phyloP scores from a whole-genome alignment of 53 echinoderm and acorn worm genomes.

The Luidia sarsii region DNA sequence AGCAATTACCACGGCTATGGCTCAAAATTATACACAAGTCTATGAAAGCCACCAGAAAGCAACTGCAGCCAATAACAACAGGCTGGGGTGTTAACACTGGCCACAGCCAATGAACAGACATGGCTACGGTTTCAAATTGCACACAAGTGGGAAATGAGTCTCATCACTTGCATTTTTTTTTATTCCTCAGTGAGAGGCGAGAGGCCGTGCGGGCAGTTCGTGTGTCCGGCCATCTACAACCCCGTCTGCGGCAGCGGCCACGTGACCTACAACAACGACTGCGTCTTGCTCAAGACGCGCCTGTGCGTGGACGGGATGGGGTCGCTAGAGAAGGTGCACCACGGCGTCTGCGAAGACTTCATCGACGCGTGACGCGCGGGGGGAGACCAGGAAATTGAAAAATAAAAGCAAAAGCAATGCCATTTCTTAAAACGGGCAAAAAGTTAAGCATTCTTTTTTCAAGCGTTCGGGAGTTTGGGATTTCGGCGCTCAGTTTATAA shows the following conservation, averaged over 20 bases:
- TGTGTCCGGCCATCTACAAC: constrained; percentile 17
- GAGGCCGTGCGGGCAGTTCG: constrained; percentile 12
- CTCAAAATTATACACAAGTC: too few relatives aligned
- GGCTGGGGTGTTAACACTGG: too few relatives aligned
- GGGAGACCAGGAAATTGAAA: too few relatives aligned
- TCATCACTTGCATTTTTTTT: background rate
- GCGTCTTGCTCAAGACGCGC: constrained; percentile 3
- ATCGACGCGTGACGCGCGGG: background rate
- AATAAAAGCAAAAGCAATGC: too few relatives aligned
- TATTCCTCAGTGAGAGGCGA: constrained; percentile 11
- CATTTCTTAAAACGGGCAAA: too few relatives aligned
- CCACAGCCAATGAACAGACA: background rate
- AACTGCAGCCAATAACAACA: too few relatives aligned
- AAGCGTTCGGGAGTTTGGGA: too few relatives aligned
- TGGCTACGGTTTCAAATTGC: too few relatives aligned
- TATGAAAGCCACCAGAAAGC: too few relatives aligned
- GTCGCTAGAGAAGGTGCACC: constrained; percentile 10
- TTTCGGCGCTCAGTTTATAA: too few relatives aligned
- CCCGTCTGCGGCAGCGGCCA: constrained; percentile 36
- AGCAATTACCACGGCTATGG: too few relatives aligned
- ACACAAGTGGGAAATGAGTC: background rate
- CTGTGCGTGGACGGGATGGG: constrained; percentile 11
- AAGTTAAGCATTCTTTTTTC: too few relatives aligned
- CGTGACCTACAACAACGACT: constrained; percentile 20
- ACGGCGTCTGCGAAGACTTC: constrained; percentile 28